Conservation (phyloP, 1,140 invertebrate species). For the Chionoecetes opilio region DNA sequence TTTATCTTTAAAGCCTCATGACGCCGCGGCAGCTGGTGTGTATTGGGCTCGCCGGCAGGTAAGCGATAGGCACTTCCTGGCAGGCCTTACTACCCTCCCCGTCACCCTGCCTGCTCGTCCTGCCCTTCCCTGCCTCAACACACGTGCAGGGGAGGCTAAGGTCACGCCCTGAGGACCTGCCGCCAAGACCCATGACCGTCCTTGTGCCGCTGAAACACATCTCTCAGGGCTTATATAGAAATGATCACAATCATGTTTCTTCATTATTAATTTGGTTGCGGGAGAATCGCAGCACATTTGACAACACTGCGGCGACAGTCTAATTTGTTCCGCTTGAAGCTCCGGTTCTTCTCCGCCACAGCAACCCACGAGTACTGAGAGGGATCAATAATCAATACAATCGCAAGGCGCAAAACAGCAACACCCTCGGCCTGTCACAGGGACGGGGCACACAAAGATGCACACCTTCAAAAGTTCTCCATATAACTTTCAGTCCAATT, state of each 20-base stretch:
- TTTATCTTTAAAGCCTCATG: neutral
- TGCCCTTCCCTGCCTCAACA: too few relatives aligned
- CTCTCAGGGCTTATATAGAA: neutral
- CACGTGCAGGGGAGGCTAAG: too few relatives aligned
- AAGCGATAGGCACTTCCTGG: neutral
- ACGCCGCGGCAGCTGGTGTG: neutral
- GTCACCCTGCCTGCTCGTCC: neutral
- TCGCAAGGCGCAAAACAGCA: neutral
- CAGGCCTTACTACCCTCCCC: neutral
- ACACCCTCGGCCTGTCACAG: neutral
- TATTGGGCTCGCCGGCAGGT: neutral
- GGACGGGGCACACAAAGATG: neutral
- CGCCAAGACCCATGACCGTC: too few relatives aligned
- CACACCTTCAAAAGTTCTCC: neutral
- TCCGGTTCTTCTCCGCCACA: neutral
- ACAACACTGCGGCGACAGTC: neutral
- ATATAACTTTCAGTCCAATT: neutral
- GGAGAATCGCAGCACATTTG: neutral
- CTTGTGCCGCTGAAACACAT: neutral
- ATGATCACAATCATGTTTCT: neutral
- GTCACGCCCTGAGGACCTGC: too few relatives aligned
- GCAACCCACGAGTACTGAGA: neutral
- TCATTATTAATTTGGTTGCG: neutral
- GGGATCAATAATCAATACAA: neutral
- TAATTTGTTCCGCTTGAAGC: neutral